Conservation (phyloP, 1,140 invertebrate genomes). For the Dufourea novaeangliae region DNA sequence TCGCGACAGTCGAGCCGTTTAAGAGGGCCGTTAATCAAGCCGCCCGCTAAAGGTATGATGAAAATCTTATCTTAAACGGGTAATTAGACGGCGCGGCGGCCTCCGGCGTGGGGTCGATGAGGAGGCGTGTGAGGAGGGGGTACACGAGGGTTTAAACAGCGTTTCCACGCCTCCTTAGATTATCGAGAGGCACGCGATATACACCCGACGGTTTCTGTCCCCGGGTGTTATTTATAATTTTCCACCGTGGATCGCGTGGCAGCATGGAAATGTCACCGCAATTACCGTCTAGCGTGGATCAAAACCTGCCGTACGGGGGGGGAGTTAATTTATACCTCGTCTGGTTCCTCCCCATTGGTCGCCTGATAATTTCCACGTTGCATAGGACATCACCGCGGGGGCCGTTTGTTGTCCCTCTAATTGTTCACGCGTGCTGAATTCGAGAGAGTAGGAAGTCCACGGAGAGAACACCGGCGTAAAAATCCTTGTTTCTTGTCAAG, state of each 20-base stretch:
- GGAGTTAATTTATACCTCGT: not conserved
- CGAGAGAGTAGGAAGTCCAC: no score
- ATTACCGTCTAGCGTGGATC: conserved; percentile 39
- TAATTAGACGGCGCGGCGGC: conserved; percentile 64
- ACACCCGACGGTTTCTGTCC: not conserved
- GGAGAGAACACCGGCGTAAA: no score
- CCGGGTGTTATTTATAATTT: conserved; percentile 65
- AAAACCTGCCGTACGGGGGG: not conserved
- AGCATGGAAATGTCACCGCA: conserved; percentile 40
- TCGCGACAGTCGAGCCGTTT: conserved; percentile 26
- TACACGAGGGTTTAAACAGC: conserved; percentile 44
- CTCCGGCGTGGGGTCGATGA: conserved; percentile 51
- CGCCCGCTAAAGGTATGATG: conserved; percentile 56
- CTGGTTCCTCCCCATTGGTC: not conserved
- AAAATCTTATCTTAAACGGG: conserved; percentile 70
- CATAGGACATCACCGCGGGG: not conserved
- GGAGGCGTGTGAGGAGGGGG: conserved; percentile 21
- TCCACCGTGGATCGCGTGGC: conserved; percentile 35
- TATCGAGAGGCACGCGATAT: conserved; percentile 64
- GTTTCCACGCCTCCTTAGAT: conserved; percentile 56
- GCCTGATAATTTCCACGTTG: not conserved
- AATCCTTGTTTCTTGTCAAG: no score
- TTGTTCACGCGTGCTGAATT: no score
- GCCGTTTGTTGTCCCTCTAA: not conserved
- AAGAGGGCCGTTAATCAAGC: conserved; percentile 57